These are phyloP conservation scores for Oligia fasciuncula DNA, from an alignment of 2,888 invertebrate species.

Conservation along the genomic window DNA sequence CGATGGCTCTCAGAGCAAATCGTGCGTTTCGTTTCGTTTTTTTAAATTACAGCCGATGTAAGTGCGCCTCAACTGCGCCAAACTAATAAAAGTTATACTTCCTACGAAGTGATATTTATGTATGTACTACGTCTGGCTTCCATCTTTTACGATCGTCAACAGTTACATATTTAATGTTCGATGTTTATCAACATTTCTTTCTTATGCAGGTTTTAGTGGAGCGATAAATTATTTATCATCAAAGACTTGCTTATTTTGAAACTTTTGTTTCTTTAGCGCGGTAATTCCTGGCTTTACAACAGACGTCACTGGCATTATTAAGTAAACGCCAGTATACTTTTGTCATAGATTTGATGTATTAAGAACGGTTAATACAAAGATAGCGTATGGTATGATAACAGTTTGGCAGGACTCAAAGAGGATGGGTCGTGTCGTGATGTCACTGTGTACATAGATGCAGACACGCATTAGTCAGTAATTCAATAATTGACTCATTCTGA, in stretches of 20 bases:
- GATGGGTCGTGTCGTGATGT: conserved; percentile 79
- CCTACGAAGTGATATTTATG: conserved; percentile 87
- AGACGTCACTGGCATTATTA: conserved; percentile 82
- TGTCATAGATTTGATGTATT: conserved; percentile 75
- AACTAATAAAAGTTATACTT: conserved; percentile 85
- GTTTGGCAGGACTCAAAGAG: conserved; percentile 77
- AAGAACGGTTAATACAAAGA: conserved; percentile 72
- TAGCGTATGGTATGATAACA: conserved; percentile 75
- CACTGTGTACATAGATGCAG: conserved; percentile 70
- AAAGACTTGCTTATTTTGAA: conserved; percentile 88
- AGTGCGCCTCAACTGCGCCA: conserved; percentile 79
- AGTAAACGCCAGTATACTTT: conserved; percentile 76
- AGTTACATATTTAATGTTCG: conserved; percentile 90
- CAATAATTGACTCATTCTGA: conserved; percentile 81
- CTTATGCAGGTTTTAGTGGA: conserved; percentile 89
- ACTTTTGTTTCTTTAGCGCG: conserved; percentile 84
- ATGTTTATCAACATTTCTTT: conserved; percentile 90
- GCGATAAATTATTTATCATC: conserved; percentile 89
- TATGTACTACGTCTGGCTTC: conserved; percentile 86
- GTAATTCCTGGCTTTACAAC: conserved; percentile 76
- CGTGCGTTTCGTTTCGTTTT: conserved; percentile 81
- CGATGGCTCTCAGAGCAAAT: conserved; percentile 82
- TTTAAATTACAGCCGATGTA: conserved; percentile 79
- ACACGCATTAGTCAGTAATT: conserved; percentile 73
- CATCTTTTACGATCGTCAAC: conserved; percentile 89